Evolutionary conservation across 2,797 vertebrate genomes (phyloP).

Genomic region (Gila robusta): DNA sequence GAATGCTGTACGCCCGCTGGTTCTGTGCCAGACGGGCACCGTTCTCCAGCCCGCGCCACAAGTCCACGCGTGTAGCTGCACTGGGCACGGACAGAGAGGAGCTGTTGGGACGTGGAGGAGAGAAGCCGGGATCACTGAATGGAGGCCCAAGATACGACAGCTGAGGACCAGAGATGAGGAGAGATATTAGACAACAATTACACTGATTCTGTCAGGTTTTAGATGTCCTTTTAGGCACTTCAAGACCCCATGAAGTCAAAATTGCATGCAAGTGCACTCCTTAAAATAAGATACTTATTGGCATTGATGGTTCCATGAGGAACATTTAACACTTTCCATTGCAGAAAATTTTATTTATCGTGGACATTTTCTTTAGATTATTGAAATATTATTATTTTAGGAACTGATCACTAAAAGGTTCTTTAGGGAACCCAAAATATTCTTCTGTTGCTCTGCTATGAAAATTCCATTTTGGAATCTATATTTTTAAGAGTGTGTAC

Average conservation of each 20-base stretch:
- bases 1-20: slow-evolving; percentile 92
- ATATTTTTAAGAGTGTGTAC: background rate
- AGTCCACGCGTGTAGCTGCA: slow-evolving; percentile 91
- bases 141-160: slow-evolving; percentile 95
- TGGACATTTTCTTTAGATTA: background rate
- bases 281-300: background rate
- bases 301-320: background rate
- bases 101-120: slow-evolving; percentile 89
- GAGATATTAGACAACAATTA: slow-evolving; percentile 4
- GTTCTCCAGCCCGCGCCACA: slow-evolving; percentile 94
- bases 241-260: background rate
- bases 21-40: slow-evolving; percentile 92
- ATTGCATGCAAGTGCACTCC: background rate
- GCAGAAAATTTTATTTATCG: background rate
- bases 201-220: background rate
- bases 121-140: slow-evolving; percentile 96
- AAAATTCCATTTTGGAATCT: background rate
- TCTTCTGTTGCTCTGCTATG: background rate
- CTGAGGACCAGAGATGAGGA: slow-evolving; percentile 70
- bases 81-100: slow-evolving; percentile 89
- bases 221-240: background rate
- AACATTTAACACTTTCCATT: background rate
- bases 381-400: background rate
- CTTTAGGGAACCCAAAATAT: background rate
- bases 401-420: too few relatives aligned